phyloP scores from a whole-genome alignment of 2,888 invertebrate species.

The Lagria hirta region DNA sequence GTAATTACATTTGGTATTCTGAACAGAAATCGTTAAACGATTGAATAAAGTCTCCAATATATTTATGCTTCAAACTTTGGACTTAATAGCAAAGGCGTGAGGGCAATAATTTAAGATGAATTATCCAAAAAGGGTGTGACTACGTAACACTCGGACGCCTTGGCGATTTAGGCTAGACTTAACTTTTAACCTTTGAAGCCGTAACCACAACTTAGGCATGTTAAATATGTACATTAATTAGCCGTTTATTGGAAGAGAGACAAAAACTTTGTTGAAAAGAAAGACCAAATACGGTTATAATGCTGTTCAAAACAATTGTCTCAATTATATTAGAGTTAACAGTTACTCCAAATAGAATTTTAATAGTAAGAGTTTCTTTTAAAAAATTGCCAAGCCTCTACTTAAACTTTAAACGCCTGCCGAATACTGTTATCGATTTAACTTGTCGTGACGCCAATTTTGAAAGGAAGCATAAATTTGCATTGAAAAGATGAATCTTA shows the following conservation, averaged over 20 bases:
- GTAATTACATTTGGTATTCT: too few relatives aligned
- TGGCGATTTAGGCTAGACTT: constrained; percentile 16
- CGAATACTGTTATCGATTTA: constrained; percentile 17
- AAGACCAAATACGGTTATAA: not conserved
- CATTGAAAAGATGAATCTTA: constrained; percentile 21
- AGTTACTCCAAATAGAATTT: too few relatives aligned
- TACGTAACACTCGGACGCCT: constrained; percentile 12
- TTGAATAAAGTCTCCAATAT: constrained; percentile 17
- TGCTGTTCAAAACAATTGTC: not conserved
- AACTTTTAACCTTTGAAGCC: constrained; percentile 17
- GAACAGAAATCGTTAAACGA: constrained; percentile 8
- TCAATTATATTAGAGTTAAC: too few relatives aligned
- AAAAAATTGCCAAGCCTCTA: constrained; percentile 10
- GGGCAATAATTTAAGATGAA: constrained; percentile 20
- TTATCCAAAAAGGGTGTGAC: constrained; percentile 21
- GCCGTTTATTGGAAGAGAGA: constrained; percentile 1
- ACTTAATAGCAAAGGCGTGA: constrained; percentile 22
- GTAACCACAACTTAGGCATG: constrained; percentile 4
- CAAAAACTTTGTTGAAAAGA: not conserved
- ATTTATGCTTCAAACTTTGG: constrained; percentile 21
- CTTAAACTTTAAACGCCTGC: constrained; percentile 1
- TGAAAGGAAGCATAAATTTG: constrained; percentile 18
- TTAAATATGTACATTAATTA: constrained; percentile 13
- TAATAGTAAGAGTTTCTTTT: constrained; percentile 11
- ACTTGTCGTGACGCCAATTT: constrained; percentile 18